Evolutionary conservation across 1,140 invertebrate genomes (phyloP).

Genomic region (Hestina assimilis): DNA sequence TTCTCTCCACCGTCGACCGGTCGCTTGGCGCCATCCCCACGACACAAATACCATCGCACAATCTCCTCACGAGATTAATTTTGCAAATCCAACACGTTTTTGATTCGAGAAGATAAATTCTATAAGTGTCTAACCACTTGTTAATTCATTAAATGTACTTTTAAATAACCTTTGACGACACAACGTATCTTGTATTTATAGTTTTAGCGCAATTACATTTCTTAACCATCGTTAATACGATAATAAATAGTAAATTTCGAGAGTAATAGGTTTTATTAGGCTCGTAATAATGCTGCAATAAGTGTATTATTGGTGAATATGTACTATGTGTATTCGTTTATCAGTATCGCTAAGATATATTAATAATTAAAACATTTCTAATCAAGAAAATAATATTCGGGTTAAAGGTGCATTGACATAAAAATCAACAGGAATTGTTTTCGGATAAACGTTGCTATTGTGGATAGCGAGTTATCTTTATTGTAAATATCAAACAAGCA

Average conservation of each 20-base stretch:
- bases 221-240: too few species aligned
- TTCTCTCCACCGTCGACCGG: constrained; percentile 28
- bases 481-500: constrained; percentile 18
- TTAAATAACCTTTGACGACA: too few species aligned
- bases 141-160: too few species aligned
- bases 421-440: constrained; percentile 7
- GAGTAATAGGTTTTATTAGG: too few species aligned
- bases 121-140: not conserved
- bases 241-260: too few species aligned
- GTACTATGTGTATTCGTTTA: too few species aligned
- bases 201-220: too few species aligned
- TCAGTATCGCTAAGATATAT: too few species aligned
- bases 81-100: constrained; percentile 16
- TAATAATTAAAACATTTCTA: too few species aligned
- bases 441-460: not conserved
- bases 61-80: constrained; percentile 18
- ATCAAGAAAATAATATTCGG: constrained; percentile 12
- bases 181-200: too few species aligned
- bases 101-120: constrained; percentile 3
- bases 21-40: constrained; percentile 24
- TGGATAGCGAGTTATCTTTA: constrained; percentile 28
- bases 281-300: too few species aligned
- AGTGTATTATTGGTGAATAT: too few species aligned
- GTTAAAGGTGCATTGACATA: constrained; percentile 20
- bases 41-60: constrained; percentile 21